Evolutionary conservation across 2,888 invertebrate species (phyloP).

Genomic region (Lepidochrysops patricia): DNA sequence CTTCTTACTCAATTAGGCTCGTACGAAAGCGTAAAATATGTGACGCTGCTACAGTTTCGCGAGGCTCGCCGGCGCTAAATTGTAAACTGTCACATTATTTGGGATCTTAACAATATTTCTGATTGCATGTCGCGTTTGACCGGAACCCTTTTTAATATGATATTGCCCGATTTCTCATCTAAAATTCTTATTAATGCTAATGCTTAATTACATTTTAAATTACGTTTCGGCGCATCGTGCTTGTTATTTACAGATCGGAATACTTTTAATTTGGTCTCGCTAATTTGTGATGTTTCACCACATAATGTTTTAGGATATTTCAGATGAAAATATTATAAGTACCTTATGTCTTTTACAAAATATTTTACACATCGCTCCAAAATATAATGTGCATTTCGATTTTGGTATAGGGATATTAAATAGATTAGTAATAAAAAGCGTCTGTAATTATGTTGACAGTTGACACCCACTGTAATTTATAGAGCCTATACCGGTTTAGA

Average conservation of each 20-base stretch:
- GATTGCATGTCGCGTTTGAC: constrained; percentile 47
- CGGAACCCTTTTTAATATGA: constrained; percentile 31
- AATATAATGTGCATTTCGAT: too few species aligned
- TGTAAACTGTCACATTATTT: constrained; percentile 62
- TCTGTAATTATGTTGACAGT: not conserved
- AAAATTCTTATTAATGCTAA: constrained; percentile 23
- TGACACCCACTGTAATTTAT: not conserved
- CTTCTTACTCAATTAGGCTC: constrained; percentile 69
- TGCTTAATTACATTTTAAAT: constrained; percentile 13
- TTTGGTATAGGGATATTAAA: too few species aligned
- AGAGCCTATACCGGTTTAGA: not conserved
- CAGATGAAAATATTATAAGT: too few species aligned
- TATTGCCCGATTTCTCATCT: constrained; percentile 29
- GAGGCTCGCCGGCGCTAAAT: constrained; percentile 50
- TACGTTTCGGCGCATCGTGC: not conserved
- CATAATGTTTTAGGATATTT: not conserved
- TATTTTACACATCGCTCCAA: too few species aligned
- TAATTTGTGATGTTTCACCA: not conserved
- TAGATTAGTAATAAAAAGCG: not conserved
- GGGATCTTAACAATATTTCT: constrained; percentile 62
- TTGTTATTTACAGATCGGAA: not conserved
- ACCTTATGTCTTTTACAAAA: too few species aligned
- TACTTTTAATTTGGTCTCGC: not conserved
- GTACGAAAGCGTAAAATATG: constrained; percentile 69
- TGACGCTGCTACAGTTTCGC: constrained; percentile 65